Conservation (phyloP, 2,797 vertebrate species). For the Margarornis squamiger region DNA sequence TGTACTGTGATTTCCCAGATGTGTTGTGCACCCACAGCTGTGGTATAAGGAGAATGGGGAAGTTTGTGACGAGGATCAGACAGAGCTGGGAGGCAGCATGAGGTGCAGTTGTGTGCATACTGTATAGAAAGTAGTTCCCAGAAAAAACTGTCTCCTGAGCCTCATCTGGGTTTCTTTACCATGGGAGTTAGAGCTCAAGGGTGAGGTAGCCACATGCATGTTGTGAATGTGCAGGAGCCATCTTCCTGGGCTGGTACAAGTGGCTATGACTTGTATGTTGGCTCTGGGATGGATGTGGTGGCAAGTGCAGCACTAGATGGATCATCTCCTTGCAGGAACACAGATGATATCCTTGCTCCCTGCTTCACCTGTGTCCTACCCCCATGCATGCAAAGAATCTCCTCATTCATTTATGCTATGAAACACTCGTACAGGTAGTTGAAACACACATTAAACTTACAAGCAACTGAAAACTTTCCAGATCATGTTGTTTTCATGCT, state of each 20-base stretch:
- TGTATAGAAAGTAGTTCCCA: background rate
- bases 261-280: background rate
- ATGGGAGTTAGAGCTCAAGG: background rate
- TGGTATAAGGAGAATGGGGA: background rate
- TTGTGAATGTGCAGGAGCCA: background rate
- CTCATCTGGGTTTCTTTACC: background rate
- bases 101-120: background rate
- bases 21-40: background rate
- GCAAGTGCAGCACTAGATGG: background rate
- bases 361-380: background rate
- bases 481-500: background rate
- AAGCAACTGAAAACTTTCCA: background rate
- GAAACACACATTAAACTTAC: background rate
- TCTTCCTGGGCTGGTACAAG: background rate
- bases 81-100: accelerated
- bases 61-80: background rate
- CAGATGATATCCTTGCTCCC: background rate
- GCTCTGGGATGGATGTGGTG: background rate
- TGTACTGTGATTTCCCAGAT: background rate
- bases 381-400: background rate
- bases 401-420: background rate
- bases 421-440: background rate
- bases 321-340: background rate
- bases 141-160: background rate
- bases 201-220: background rate